Evolutionary conservation across 92 coral and sea anemone genomes (phyloP).

Genomic region (Epizoanthus scotinus): DNA sequence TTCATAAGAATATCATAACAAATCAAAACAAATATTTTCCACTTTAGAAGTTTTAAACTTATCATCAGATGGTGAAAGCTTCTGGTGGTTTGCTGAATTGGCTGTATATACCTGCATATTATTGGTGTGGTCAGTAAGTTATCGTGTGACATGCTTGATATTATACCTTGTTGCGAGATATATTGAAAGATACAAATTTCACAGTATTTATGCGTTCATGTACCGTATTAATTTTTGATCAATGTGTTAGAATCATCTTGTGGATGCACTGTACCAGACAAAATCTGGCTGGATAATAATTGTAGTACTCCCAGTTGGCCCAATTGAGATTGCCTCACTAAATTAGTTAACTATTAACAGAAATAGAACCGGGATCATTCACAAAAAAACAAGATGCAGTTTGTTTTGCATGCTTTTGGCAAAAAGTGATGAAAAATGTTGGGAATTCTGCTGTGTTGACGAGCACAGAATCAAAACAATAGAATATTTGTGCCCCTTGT

Average conservation of each 20-base stretch:
- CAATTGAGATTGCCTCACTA: neutral
- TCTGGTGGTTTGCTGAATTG: neutral
- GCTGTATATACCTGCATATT: constrained; percentile 16
- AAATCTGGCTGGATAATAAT: neutral
- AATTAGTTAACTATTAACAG: neutral
- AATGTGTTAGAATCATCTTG: neutral
- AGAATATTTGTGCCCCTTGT: too few relatives aligned
- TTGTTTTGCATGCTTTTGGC: neutral
- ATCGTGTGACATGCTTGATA: constrained; percentile 18
- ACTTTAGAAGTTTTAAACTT: neutral
- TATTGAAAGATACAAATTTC: constrained; percentile 2
- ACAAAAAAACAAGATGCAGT: neutral
- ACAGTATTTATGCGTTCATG: constrained; percentile 30
- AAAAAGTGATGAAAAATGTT: neutral
- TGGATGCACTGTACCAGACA: neutral
- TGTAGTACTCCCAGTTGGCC: neutral
- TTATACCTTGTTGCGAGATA: constrained; percentile 2
- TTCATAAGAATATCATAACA: neutral
- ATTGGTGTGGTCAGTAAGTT: constrained; percentile 32
- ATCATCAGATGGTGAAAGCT: neutral
- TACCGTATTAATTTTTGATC: neutral
- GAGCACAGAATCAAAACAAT: too few relatives aligned
- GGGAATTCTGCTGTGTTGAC: too few relatives aligned
- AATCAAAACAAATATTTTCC: constrained; percentile 10
- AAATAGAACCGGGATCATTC: neutral